These are phyloP conservation scores for Tolypeutes matacus DNA, from an alignment of 2,797 vertebrate genomes.

Conservation along the genomic window DNA sequence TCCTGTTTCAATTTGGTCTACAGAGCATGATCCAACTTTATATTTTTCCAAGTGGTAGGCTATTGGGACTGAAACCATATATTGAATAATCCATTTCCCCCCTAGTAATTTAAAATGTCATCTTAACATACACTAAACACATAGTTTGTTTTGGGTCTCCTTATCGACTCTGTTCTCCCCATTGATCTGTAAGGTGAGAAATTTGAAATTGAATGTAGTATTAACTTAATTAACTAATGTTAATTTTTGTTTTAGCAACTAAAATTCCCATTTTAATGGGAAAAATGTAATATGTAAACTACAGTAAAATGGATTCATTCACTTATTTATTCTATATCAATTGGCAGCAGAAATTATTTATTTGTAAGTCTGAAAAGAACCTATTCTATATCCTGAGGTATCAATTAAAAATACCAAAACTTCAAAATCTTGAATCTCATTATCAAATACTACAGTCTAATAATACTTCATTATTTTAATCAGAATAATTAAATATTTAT, in stretches of 20 bases:
- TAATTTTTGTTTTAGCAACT: background rate
- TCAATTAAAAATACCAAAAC: conserved; percentile 46
- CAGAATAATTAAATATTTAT: conserved; percentile 17
- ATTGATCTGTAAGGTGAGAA: background rate
- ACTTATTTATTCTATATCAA: conserved; percentile 50
- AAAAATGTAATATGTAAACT: conserved; percentile 7
- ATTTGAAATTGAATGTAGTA: background rate
- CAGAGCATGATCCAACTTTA: background rate
- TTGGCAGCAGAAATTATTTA: conserved; percentile 25
- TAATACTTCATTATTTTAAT: conserved; percentile 32
- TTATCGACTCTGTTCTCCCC: background rate
- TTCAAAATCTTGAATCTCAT: conserved; percentile 35
- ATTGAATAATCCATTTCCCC: background rate
- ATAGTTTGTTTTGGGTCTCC: background rate
- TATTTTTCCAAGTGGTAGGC: background rate
- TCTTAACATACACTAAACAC: background rate
- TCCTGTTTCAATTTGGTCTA: background rate
- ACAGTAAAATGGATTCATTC: background rate
- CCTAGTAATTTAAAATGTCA: background rate
- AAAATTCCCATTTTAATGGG: conserved; percentile 25
- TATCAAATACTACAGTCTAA: background rate
- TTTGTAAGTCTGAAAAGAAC: conserved; percentile 32
- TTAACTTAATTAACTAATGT: background rate
- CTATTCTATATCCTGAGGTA: background rate
- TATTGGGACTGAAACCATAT: background rate